Evolutionary conservation across 2,888 invertebrate genomes (phyloP), one percentile per base, ranked within the genome.

Genomic region (Torymus auratus): DNA sequence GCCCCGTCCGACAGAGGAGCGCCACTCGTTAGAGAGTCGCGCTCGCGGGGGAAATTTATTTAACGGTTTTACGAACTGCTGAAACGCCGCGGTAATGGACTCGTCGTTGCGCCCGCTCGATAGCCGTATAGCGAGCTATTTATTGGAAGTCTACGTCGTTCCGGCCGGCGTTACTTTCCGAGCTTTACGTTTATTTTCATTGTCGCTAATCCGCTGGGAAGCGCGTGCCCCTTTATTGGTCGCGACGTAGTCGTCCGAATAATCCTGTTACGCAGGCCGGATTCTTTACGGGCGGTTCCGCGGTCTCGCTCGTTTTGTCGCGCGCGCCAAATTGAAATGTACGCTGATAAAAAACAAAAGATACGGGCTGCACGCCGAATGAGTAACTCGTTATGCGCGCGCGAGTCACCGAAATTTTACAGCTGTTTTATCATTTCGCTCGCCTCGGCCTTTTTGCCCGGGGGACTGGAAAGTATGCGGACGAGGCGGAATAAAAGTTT

Each of bases 11-110:
- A 41, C 5, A 41, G 41, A 41, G 41, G 12, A 15, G 15, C 67
- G 52, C 15, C 50, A 70, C 56, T 52, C 53, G 55, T 20, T 52
- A 68, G 14, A 55, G 72, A 72, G 14, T 11, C 7, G 65, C 60
- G 52, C 53, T 13, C 20, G 15, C 12, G 7, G 4, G 65, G 7
- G 2, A 50, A 87, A 87, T 88, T 88, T 88, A 88, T 88, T 86
- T 85, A 85, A 86, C 86, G 86, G 86, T 87, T 90, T 90, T 89
- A 90, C 89, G 88, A 89, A 90, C 89, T 90, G 89, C 88, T 86
- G 90, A 90, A 87, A 88, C 87, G 86, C 87, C 87, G 87, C 86
- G 86, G 86, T 89, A 88, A 89, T 88, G 87, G 86, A 86, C 87
- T 87, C 86, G 87, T 85, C 86, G 85, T 85, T 82, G 75, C 2